Evolutionary conservation across 2,888 invertebrate genomes (phyloP).

Genomic region (Mylabris sibirica): DNA sequence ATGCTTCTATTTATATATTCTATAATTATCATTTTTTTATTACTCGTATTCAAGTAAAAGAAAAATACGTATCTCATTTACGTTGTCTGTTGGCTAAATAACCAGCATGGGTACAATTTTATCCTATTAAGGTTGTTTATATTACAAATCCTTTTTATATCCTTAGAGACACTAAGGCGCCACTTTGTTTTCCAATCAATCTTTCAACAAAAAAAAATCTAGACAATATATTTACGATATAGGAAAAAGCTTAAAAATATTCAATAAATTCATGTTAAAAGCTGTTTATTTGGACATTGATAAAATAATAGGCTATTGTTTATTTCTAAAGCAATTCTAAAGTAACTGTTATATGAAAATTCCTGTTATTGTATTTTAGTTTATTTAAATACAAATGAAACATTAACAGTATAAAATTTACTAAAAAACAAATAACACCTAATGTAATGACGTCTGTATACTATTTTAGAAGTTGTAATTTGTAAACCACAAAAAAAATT

Average conservation of each 20-base stretch:
- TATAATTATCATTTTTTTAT: neutral
- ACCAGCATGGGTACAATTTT: neutral
- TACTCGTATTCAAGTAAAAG: neutral
- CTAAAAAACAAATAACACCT: neutral
- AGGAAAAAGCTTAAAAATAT: neutral
- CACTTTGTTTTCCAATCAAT: neutral
- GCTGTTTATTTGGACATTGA: neutral
- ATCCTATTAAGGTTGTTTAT: neutral
- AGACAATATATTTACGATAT: neutral
- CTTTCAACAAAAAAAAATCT: neutral
- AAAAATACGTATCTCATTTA: neutral
- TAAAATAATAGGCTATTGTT: conserved; percentile 1
- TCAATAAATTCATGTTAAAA: neutral
- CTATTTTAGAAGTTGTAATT: neutral
- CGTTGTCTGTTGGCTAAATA: neutral
- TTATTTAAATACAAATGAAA: neutral
- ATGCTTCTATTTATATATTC: neutral
- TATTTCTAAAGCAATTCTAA: neutral
- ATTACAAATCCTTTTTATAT: neutral
- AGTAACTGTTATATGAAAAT: conserved; percentile 4
- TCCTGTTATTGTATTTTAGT: conserved; percentile 9
- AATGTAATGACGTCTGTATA: too few relatives aligned
- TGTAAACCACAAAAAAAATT: neutral
- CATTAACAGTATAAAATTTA: neutral
- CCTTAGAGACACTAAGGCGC: neutral